phyloP scores from a whole-genome alignment of 2,797 vertebrate genomes.

The Dallia pectoralis region DNA sequence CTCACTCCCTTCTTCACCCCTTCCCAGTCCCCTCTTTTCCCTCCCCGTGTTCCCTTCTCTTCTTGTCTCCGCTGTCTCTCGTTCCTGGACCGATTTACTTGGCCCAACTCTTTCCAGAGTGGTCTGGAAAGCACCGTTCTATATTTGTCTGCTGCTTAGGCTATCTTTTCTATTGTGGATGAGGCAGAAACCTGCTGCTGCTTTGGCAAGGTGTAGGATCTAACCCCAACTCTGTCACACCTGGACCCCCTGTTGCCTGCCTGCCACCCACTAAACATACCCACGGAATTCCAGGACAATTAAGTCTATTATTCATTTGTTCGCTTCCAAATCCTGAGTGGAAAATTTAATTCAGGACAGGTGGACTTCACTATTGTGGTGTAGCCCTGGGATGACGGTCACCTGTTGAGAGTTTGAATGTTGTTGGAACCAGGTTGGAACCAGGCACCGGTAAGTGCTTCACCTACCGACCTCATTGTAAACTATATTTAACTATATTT shows the following conservation, averaged over 20 bases:
- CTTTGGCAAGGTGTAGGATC: background rate
- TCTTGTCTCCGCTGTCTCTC: conserved; percentile 32
- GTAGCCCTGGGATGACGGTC: background rate
- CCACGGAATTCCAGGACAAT: conserved; percentile 25
- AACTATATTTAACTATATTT: background rate
- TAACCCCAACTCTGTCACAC: conserved; percentile 56
- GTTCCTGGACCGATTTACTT: conserved; percentile 60
- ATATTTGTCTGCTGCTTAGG: conserved; percentile 61
- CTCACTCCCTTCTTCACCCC: conserved; percentile 18
- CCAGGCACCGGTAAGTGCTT: conserved; percentile 43
- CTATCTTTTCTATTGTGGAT: conserved; percentile 46
- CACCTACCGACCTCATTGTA: background rate
- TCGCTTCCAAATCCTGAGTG: conserved; percentile 12
- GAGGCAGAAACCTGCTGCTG: conserved; percentile 44
- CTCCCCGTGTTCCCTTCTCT: conserved; percentile 6
- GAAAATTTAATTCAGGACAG: conserved; percentile 21
- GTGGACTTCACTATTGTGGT: conserved; percentile 41
- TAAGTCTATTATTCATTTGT: conserved; percentile 13
- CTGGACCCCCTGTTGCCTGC: conserved; percentile 45
- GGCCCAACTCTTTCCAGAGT: conserved; percentile 38
- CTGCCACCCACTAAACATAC: conserved; percentile 32
- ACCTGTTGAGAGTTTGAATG: background rate
- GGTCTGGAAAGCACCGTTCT: conserved; percentile 65
- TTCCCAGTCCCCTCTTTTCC: background rate
- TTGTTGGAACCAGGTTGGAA: conserved; percentile 28